These are phyloP conservation scores for Bursaphelenchus mucronatus DNA, from an alignment of 1,140 invertebrate species.

Conservation along the genomic window DNA sequence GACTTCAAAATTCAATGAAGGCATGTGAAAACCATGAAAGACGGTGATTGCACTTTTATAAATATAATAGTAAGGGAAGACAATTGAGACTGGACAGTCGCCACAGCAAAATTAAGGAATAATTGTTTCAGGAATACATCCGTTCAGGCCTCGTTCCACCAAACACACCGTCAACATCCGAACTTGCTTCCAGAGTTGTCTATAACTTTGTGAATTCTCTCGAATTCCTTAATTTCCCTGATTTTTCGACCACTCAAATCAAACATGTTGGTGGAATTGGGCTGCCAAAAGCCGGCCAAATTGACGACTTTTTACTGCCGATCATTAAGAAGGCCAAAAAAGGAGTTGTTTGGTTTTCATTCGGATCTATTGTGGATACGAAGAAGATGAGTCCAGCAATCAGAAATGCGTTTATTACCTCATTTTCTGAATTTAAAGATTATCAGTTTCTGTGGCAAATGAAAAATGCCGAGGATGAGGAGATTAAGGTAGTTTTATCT, in stretches of 20 bases:
- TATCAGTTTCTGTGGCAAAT: conserved; percentile 5
- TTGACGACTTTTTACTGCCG: background rate
- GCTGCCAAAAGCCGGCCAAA: background rate
- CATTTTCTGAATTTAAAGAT: background rate
- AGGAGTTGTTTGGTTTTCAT: conserved; percentile 8
- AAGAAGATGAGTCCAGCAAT: conserved; percentile 2
- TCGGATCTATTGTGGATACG: conserved; percentile 7
- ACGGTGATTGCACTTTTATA: no score
- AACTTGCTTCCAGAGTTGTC: background rate
- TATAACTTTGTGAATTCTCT: background rate
- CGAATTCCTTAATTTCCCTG: conserved; percentile 9
- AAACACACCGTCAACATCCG: background rate
- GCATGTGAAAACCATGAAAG: no score
- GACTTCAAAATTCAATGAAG: no score
- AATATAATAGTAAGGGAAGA: no score
- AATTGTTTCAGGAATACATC: no score
- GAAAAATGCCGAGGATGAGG: background rate
- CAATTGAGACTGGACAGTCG: no score
- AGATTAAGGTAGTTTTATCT: no score
- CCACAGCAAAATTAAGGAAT: no score
- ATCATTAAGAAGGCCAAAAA: conserved; percentile 1
- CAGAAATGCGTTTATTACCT: background rate
- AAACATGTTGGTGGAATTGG: conserved; percentile 16
- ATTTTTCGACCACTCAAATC: background rate
- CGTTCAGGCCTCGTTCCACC: no score